A percentile compares a stretch with the other conserved stretches of the same genome.
Conservation (phyloP, 2,797 vertebrate genomes). For the Margarornis squamiger region DNA sequence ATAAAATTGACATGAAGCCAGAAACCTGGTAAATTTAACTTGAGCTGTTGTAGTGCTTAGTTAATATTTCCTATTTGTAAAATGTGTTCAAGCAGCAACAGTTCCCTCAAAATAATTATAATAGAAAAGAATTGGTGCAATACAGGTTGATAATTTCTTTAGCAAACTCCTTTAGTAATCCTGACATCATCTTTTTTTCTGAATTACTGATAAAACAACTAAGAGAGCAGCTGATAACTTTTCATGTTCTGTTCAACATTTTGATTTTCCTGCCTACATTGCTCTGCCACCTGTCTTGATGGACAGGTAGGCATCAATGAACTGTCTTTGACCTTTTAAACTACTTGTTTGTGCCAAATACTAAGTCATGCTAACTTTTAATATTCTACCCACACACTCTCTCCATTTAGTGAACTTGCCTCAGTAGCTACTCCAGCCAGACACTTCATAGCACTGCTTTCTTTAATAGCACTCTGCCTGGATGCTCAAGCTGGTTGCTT, state of each 20-base stretch:
- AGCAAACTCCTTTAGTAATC: neutral
- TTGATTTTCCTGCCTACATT: neutral
- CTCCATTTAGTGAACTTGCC: neutral
- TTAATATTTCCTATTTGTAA: neutral
- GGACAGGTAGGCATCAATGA: neutral
- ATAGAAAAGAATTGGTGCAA: neutral
- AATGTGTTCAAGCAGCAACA: neutral
- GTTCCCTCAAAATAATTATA: neutral
- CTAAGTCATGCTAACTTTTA: neutral
- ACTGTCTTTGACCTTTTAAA: neutral
- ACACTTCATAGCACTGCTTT: neutral
- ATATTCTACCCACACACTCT: neutral
- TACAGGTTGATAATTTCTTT: neutral
- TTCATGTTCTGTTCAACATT: neutral
- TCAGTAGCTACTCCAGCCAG: neutral
- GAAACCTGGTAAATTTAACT: neutral
- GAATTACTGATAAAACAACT: neutral
- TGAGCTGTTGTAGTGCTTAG: neutral
- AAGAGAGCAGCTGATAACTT: neutral
- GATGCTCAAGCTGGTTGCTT: neutral
- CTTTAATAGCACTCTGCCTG: neutral
- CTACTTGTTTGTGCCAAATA: neutral
- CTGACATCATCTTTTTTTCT: neutral
- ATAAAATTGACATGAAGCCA: neutral
- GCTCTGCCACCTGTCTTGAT: neutral